These are phyloP conservation scores for Busseola fusca DNA, from an alignment of 2,888 invertebrate genomes.

Conservation along the genomic window DNA sequence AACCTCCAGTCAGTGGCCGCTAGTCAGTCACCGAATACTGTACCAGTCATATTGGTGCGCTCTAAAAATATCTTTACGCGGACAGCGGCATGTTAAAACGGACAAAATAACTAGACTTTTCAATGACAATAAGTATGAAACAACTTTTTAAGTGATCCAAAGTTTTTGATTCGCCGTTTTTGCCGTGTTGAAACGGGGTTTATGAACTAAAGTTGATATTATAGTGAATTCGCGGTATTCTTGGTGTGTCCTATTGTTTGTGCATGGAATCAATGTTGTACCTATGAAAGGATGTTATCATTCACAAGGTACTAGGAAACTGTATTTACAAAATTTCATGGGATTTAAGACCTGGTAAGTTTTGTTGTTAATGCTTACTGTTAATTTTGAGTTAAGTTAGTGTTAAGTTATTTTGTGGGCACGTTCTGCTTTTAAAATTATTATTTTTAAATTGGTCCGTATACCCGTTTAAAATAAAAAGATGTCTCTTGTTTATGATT, in stretches of 20 bases:
- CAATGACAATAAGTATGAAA: slow-evolving; percentile 71
- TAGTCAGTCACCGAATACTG: slow-evolving; percentile 74
- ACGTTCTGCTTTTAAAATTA: neutral
- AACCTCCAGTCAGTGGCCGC: slow-evolving; percentile 62
- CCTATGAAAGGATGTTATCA: slow-evolving; percentile 82
- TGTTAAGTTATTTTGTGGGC: slow-evolving; percentile 6
- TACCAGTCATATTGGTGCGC: slow-evolving; percentile 63
- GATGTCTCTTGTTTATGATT: neutral
- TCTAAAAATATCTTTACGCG: slow-evolving; percentile 74
- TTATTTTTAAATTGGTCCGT: neutral
- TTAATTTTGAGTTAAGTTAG: slow-evolving; percentile 32
- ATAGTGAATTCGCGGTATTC: slow-evolving; percentile 75
- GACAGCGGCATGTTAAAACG: slow-evolving; percentile 68
- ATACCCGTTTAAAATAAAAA: neutral
- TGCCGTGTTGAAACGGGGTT: slow-evolving; percentile 17
- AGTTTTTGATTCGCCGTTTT: slow-evolving; percentile 23
- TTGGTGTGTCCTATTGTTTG: slow-evolving; percentile 79
- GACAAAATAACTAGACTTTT: slow-evolving; percentile 68
- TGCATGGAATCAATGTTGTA: slow-evolving; percentile 78
- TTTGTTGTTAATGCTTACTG: slow-evolving; percentile 6
- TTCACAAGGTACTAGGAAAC: slow-evolving; percentile 74
- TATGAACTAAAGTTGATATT: slow-evolving; percentile 54
- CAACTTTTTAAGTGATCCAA: slow-evolving; percentile 46
- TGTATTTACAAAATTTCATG: slow-evolving; percentile 80
- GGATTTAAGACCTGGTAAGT: slow-evolving; percentile 83